Evolutionary conservation across 2,113 vertebrate genomes (phyloP).

Genomic region (Tonatia bakeri): DNA sequence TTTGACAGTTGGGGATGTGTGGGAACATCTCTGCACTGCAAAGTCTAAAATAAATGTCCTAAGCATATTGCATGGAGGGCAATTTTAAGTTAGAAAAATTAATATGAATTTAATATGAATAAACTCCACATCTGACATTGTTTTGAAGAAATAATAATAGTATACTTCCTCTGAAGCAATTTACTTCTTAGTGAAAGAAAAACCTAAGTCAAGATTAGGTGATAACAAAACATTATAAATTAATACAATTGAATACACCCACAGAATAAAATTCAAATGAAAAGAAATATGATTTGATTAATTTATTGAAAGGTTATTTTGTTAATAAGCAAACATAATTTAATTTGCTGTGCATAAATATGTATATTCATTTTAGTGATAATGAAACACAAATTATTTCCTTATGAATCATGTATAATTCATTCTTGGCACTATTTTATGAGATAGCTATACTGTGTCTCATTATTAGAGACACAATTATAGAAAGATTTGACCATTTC

Average conservation of each 20-base stretch:
- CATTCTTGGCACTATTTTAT: not conserved
- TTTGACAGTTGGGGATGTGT: not conserved
- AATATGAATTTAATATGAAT: not conserved
- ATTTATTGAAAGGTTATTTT: not conserved
- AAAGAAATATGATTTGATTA: not conserved
- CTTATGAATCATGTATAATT: not conserved
- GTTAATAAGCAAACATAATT: not conserved
- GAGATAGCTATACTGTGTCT: not conserved
- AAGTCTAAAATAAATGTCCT: constrained; percentile 3
- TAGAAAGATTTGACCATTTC: not conserved
- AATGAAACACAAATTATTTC: not conserved
- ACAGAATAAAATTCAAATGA: not conserved
- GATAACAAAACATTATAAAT: not conserved
- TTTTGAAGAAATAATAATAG: not conserved
- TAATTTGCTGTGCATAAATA: not conserved
- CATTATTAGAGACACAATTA: not conserved
- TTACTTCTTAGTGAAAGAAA: not conserved
- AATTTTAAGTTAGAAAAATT: not conserved
- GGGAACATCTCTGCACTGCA: not conserved
- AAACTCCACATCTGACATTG: not conserved
- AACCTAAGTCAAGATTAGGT: not conserved
- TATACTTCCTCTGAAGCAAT: not conserved
- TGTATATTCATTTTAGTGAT: not conserved
- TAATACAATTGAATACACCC: not conserved
- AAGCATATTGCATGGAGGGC: not conserved